Evolutionary conservation across 2,797 vertebrate species (phyloP), one percentile per base, ranked within the genome.

Genomic region (Tokudaia muenninki): DNA sequence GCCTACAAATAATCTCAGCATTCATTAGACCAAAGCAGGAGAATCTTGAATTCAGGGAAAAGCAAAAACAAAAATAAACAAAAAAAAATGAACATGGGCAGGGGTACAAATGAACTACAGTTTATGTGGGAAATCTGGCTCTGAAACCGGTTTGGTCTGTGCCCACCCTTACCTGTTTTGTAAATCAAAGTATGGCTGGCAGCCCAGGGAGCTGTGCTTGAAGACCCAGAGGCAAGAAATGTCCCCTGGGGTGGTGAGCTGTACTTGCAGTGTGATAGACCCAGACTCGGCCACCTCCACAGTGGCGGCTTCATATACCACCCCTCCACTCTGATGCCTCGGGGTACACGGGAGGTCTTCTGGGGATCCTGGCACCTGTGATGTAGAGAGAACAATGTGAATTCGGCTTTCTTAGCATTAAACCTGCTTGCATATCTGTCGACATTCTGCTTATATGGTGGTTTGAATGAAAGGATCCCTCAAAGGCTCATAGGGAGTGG

Each of bases 211-310:
- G 41, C 78, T 98, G 59, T 98, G 96, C 91, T 98, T 98, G 95
- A 98, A 98, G 88, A 98, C 70, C 98, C 99, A 99, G 90, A 98
- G 72, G 41, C 98, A 99, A 52, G 98, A 98, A 91, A 97, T 92
- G 0, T 98, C 97, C 52, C 98, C 98, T 0, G 98, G 98, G 94
- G 98, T 96, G n/a, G 55, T 98, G 96, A 98, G 91, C 90, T 98
- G 95, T 47, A 98, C 98, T 96, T 97, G 98, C 96, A 99, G 92
- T 26, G 98, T 98, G 82, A 97, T 24, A 55, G 98, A 98, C 1
- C 98, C 98, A 91, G 98, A 98, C 13, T 92, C 0, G 31, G 97
- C 97, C 50, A 98, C 98, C 89, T 98, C 98, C 77, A 98, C 98
- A 11, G 95, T 79, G 13, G 65, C 93, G 1, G 99, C 93, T 96